Evolutionary conservation across 1,140 invertebrate genomes (phyloP), one percentile per base, ranked within the genome.

Genomic region (Nebria ingens): DNA sequence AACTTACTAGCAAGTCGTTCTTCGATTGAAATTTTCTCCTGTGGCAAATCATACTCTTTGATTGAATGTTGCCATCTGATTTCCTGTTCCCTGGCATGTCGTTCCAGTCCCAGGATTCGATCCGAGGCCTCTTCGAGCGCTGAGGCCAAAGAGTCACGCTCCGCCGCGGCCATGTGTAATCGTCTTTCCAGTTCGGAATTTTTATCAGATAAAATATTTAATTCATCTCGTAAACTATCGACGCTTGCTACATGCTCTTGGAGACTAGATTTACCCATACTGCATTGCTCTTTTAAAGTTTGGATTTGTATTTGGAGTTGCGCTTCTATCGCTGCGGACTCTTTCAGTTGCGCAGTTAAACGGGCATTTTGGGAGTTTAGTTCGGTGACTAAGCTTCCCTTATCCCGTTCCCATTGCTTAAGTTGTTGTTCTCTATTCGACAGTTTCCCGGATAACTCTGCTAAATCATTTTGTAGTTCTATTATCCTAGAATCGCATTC

Each of bases 81-180:
- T 63, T 80, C 78, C 73, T 93, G 88, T 75, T 95, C 91, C 64
- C 87, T 81, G 19, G 85, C 79, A 67, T 91, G 84, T 67, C 86
- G 80, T 68, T 95, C 91, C 61, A 95, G 76, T 64, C 89, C 78
- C 56, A 86, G 70, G 59, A 93, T 92, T 66, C 90, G 81, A 71
- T 96, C 91, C 52, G 86, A 84, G 23, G 91, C 87, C 73, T 95
- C 92, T 62, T 96, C 91, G 52, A 94, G 75, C 50, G 86, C 84
- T 19, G 81, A 79, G 25, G 81, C 78, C 21, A 93, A 74, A 52
- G 79, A 79, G 56, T 93, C 87, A 64, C 91, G 79, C 69, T 96
- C 91, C 51, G 83, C 79, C 2, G 84, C 75, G 4, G 91, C 73
- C 52, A 77, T 73, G 53, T 85, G 78, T 54, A 90, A 74, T 63